These are phyloP conservation scores for Xylota sylvarum DNA, from an alignment of 2,888 invertebrate species.

Conservation along the genomic window DNA sequence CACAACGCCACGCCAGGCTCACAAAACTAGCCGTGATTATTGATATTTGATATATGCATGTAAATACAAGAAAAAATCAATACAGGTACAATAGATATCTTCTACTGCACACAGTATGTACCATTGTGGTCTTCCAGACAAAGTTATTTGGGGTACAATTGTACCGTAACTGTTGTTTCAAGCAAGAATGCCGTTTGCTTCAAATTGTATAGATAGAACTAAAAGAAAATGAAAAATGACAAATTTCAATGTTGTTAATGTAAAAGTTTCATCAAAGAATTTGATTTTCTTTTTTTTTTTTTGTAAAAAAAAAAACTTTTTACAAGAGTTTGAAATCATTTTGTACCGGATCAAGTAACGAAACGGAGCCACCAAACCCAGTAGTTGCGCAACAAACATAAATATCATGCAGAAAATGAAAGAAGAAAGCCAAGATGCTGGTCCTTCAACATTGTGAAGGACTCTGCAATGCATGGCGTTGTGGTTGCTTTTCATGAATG, in stretches of 20 bases:
- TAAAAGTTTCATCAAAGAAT: constrained; percentile 64
- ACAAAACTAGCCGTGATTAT: no score
- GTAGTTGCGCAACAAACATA: constrained; percentile 64
- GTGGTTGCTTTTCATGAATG: constrained; percentile 41
- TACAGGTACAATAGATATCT: no score
- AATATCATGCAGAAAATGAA: constrained; percentile 59
- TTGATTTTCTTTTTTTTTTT: constrained; percentile 10
- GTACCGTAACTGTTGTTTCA: background rate
- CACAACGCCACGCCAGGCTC: no score
- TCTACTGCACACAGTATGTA: no score
- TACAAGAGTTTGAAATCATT: background rate
- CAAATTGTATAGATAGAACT: constrained; percentile 1
- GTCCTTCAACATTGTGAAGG: constrained; percentile 71
- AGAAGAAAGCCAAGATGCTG: constrained; percentile 69
- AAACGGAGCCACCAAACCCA: constrained; percentile 42
- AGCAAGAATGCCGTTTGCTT: background rate
- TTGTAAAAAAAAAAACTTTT: background rate
- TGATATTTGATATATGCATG: no score
- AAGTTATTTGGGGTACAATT: background rate
- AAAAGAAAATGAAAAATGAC: constrained; percentile 58
- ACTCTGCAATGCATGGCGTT: constrained; percentile 64
- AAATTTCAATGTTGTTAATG: constrained; percentile 64
- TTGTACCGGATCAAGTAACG: constrained; percentile 21
- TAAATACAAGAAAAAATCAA: no score
- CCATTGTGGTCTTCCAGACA: background rate